These are phyloP conservation scores for Thaumatotibia leucotreta DNA, from an alignment of 1,140 invertebrate species.

Conservation along the genomic window DNA sequence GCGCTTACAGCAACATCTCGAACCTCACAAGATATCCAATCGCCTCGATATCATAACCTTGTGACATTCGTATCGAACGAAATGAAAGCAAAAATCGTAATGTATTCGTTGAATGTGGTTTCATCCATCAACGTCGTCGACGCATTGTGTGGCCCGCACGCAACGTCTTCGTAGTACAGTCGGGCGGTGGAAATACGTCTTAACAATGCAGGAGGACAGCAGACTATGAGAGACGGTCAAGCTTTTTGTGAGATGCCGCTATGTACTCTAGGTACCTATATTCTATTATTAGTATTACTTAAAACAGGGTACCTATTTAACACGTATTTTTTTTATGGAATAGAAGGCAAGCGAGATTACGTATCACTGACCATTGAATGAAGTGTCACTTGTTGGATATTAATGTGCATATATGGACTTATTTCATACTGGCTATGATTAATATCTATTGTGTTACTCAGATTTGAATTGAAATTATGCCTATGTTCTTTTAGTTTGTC, in stretches of 20 bases:
- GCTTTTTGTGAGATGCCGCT: background rate
- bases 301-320: too few species aligned
- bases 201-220: conserved; percentile 53
- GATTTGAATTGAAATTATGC: too few species aligned
- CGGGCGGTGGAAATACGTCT: conserved; percentile 46
- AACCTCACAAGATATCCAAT: conserved; percentile 1
- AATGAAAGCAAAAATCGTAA: conserved; percentile 76
- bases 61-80: conserved; percentile 72
- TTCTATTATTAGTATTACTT: too few species aligned
- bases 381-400: too few species aligned
- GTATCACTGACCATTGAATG: too few species aligned
- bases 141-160: conserved; percentile 74
- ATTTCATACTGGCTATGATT: too few species aligned
- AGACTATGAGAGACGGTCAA: conserved; percentile 22
- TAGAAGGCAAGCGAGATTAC: too few species aligned
- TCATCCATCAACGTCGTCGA: conserved; percentile 70
- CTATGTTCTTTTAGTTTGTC: too few species aligned
- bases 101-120: conserved; percentile 71
- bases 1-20: background rate
- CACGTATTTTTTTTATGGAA: too few species aligned
- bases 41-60: conserved; percentile 71
- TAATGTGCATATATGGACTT: too few species aligned
- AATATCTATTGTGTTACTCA: too few species aligned
- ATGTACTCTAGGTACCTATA: background rate
- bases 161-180: conserved; percentile 53